phyloP scores from a whole-genome alignment of 2,113 vertebrate species.

The Leucoraja erinaceus region DNA sequence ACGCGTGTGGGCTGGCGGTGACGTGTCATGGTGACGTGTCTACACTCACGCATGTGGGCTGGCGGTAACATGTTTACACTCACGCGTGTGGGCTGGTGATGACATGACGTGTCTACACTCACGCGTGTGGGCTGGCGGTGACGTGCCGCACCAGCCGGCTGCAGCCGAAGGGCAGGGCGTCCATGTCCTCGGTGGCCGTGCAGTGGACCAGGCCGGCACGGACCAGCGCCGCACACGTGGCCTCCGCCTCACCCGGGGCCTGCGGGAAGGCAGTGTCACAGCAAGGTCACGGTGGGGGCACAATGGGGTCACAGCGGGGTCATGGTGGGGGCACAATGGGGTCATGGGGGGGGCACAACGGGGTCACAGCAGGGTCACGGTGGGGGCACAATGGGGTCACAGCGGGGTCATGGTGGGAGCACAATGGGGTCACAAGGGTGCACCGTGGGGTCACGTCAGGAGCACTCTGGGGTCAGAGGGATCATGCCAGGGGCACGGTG shows the following conservation, averaged over 20 bases:
- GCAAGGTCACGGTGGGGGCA: no score
- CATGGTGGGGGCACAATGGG: no score
- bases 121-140: conserved; percentile 56
- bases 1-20: conserved; percentile 56
- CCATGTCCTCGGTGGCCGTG: conserved; percentile 73
- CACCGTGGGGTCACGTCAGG: no score
- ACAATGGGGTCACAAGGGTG: no score
- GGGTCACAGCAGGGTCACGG: no score
- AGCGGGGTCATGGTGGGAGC: no score
- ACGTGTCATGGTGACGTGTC: conserved; percentile 53
- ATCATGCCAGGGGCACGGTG: no score
- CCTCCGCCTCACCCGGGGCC: conserved; percentile 69
- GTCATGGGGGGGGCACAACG: no score
- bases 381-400: no score
- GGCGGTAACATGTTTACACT: conserved; percentile 53
- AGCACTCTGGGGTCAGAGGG: no score
- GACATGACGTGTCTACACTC: conserved; percentile 53
- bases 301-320: no score
- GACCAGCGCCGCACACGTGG: conserved; percentile 61
- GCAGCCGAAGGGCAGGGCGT: conserved; percentile 66
- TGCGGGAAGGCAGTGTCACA: conserved; percentile 40
- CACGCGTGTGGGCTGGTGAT: conserved; percentile 57
- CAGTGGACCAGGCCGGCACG: conserved; percentile 52
- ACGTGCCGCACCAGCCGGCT: conserved; percentile 60
- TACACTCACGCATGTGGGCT: conserved; percentile 52